Percentiles rank a stretch among this genome's conserved stretches.
These are phyloP conservation scores for Prorops nasuta DNA, from an alignment of 1,140 invertebrate species.

Conservation along the genomic window DNA sequence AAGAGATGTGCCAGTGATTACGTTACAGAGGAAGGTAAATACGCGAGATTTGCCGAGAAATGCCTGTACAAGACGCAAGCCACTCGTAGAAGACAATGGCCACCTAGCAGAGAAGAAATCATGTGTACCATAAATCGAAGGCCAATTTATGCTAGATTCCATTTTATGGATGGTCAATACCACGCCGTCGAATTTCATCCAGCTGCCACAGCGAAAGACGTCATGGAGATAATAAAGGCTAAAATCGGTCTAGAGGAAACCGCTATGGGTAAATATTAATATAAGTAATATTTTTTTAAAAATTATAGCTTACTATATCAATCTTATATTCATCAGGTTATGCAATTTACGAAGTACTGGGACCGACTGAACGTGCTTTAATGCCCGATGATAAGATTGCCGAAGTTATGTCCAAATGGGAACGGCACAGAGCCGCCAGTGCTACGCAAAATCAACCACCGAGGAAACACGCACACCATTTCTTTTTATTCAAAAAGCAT, in stretches of 20 bases:
- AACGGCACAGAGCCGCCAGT: slow-evolving; percentile 71
- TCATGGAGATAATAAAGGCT: slow-evolving; percentile 84
- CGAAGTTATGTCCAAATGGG: slow-evolving; percentile 95
- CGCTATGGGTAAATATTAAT: slow-evolving; percentile 64
- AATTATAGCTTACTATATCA: background rate
- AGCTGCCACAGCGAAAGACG: slow-evolving; percentile 87
- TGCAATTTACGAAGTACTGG: slow-evolving; percentile 78
- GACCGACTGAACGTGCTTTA: slow-evolving; percentile 80
- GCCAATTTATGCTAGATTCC: slow-evolving; percentile 87
- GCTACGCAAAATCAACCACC: slow-evolving; percentile 51
- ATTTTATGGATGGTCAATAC: slow-evolving; percentile 93
- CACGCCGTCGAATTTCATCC: slow-evolving; percentile 94
- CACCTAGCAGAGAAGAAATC: slow-evolving; percentile 92
- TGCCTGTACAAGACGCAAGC: slow-evolving; percentile 83
- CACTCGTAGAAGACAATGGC: slow-evolving; percentile 82
- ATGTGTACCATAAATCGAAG: slow-evolving; percentile 88
- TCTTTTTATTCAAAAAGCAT: slow-evolving; percentile 89
- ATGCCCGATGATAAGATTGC: slow-evolving; percentile 84
- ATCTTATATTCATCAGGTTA: slow-evolving; percentile 59
- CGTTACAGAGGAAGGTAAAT: slow-evolving; percentile 91
- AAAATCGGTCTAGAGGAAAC: slow-evolving; percentile 87
- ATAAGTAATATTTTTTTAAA: slow-evolving; percentile 1
- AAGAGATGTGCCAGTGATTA: slow-evolving; percentile 85
- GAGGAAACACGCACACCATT: slow-evolving; percentile 60
- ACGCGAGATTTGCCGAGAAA: slow-evolving; percentile 91